Evolutionary conservation across 2,888 invertebrate genomes (phyloP), one percentile per base, ranked within the genome.

Genomic region (Noctuana brunneofusca): DNA sequence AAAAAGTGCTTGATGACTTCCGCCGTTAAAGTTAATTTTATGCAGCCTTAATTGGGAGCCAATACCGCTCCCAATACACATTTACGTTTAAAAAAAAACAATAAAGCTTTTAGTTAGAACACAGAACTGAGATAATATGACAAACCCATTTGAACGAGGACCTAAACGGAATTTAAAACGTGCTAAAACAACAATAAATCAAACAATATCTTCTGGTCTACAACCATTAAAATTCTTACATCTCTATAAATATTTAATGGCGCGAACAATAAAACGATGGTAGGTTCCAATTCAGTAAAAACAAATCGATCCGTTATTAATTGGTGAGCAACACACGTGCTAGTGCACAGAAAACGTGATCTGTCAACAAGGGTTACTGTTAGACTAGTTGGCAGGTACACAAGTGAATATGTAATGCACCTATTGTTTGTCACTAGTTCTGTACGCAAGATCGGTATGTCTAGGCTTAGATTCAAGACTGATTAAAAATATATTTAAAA

Each of bases 281-380:
- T 22, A 18, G 32, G 53, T 59, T 43, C 46, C 52, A 57, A 43
- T 30, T 27, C 16, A 38, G n/a, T n/a, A 38, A 8, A 54, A 60
- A 60, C 60, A 60, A 59, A 59, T 46, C 43, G 46, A 22, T 50
- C 65, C 64, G 60, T 66, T 66, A 66, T 64, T 66, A 60, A 66
- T 66, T 66, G 50, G 54, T 62, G 49, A 38, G 43, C 65, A 46
- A 54, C 54, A 60, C 65, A 66, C 65, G 65, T 66, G 65, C 60
- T 8, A 8, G 35, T 48, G 11, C 48, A 35, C 35, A 52, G 16
- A 32, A 32, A 43, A 62, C 64, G 65, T 66, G 64, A 64, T 35
- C 49, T 30, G 50, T 41, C 38, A 27, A 27, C 49, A 57, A 27
- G 52, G 24, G 12, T 14, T 60, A 60, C 60, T 48, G 54, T 54